Evolutionary conservation across 2,113 vertebrate species (phyloP).

Genomic region (Colossoma macropomum): DNA sequence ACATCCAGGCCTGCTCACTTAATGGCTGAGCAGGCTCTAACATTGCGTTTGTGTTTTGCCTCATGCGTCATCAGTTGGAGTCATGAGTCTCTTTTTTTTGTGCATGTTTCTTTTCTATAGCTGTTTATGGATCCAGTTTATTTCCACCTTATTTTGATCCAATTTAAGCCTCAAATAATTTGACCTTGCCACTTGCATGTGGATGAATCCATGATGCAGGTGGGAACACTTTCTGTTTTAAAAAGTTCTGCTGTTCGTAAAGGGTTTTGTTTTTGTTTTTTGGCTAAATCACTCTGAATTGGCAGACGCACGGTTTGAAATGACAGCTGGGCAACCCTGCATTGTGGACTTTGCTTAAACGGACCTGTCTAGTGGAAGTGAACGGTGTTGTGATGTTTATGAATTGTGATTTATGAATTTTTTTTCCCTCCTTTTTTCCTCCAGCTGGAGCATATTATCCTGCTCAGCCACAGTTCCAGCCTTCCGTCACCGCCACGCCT

Average conservation of each 20-base stretch:
- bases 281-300: background rate
- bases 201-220: conserved; percentile 30
- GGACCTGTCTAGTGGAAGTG: background rate
- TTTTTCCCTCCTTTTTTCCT: conserved; percentile 14
- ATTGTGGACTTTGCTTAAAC: conserved; percentile 32
- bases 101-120: conserved; percentile 12
- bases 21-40: too few species aligned
- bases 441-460: conserved; percentile 94
- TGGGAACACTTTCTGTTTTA: background rate
- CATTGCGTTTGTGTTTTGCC: background rate
- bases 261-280: too few species aligned
- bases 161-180: background rate
- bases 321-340: conserved; percentile 24
- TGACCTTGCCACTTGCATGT: conserved; percentile 37
- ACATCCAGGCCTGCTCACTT: too few species aligned
- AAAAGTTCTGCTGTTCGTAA: background rate
- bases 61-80: conserved; percentile 9
- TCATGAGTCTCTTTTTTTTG: background rate
- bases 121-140: background rate
- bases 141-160: conserved; percentile 3
- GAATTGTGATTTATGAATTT: too few species aligned
- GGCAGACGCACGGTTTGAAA: background rate
- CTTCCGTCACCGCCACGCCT: conserved; percentile 82
- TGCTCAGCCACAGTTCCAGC: conserved; percentile 87
- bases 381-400: background rate